Base-by-base conservation (phyloP, 2,888 invertebrate species). In the Subacronicta megacephala region DNA sequence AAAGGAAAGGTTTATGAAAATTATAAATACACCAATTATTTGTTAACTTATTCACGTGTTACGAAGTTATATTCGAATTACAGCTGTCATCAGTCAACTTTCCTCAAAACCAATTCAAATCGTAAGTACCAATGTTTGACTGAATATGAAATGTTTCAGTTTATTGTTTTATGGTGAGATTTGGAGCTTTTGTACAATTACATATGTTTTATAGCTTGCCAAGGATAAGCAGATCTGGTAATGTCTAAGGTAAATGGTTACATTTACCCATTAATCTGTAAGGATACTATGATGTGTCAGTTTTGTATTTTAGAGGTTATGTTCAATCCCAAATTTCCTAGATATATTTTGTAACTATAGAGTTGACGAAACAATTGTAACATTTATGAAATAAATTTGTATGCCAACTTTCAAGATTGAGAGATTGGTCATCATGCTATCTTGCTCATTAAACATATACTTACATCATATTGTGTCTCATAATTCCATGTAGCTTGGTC, bases 201-300 rank as follows among this genome's bases (percentile, higher is more conserved):
- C 26, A 54, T 62, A 62, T 71, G 59, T 83, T 86, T 83, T 77
- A 78, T 87, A 87, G 87, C 87, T 82, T 83, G 65, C 85, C 70
- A 66, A 83, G 92, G 91, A 90, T 74, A 70, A 78, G 81, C 84
- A 82, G 85, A 85, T 68, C 90, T 91, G 90, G 80, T 77, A 72
- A 75, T 80, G 40, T 56, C 80, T 55, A 81, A 92, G 90, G 90
- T 92, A 90, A 79, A 72, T 54, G 26, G n/a, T n/a, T n/a, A n/a
- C n/a, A n/a, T n/a, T n/a, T n/a, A n/a, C n/a, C n/a, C n/a, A n/a
- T n/a, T 71, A n/a, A n/a, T 29, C 29, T 75, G 62, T 51, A 71
- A 59, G 63, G 55, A 26, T 57, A 13, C 49, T 74, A 62, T 71
- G 80, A 80, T 80, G 78, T 83, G 77, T 80, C 78, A 80, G 45